These are phyloP conservation scores for Zelostemma sp. DNA, from an alignment of 1,140 invertebrate species.

Conservation along the genomic window DNA sequence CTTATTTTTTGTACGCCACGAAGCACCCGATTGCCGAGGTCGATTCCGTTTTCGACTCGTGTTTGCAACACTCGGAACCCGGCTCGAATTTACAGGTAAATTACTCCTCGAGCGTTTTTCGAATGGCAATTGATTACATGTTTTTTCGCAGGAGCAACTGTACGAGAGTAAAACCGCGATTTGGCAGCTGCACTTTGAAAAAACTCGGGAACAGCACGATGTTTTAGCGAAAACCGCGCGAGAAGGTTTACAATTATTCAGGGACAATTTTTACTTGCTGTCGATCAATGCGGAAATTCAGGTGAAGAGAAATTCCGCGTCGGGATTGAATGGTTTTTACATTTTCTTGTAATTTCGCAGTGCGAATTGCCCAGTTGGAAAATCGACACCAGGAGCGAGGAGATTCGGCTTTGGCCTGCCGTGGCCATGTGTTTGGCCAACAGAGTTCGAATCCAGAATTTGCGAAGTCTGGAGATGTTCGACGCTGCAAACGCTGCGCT, in stretches of 20 bases:
- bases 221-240: constrained; percentile 40
- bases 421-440: constrained; percentile 58
- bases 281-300: constrained; percentile 59
- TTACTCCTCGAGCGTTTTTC: not conserved
- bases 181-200: constrained; percentile 63
- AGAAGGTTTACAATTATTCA: constrained; percentile 67
- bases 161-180: constrained; percentile 62
- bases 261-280: constrained; percentile 73
- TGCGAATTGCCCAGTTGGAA: constrained; percentile 62
- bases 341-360: constrained; percentile 54
- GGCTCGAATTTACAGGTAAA: constrained; percentile 49
- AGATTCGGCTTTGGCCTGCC: constrained; percentile 52
- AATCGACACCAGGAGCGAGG: constrained; percentile 43
- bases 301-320: constrained; percentile 54
- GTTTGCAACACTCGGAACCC: constrained; percentile 51
- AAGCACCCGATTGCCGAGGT: constrained; percentile 45
- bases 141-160: constrained; percentile 57
- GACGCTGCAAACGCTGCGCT: constrained; percentile 52
- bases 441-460: constrained; percentile 51
- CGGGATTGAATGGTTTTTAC: too few species aligned
- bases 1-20: constrained; percentile 69
- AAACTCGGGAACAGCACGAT: constrained; percentile 22
- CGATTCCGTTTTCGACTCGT: constrained; percentile 49
- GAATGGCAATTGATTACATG: too few species aligned
- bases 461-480: constrained; percentile 38